Evolutionary conservation across 1,140 invertebrate genomes (phyloP).

Genomic region (Chymomyza costata): DNA sequence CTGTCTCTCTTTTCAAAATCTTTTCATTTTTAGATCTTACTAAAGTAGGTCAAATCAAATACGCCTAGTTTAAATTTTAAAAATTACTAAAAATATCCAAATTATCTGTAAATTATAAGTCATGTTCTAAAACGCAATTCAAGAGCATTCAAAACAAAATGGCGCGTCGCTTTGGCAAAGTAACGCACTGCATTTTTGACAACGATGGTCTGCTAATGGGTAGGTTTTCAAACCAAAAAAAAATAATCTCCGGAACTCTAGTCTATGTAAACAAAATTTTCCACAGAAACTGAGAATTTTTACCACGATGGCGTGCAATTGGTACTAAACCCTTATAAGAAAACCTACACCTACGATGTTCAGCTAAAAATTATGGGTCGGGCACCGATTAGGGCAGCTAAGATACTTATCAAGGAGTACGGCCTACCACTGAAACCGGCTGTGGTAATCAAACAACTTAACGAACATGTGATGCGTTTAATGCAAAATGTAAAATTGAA

Average conservation of each 20-base stretch:
- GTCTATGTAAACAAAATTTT: neutral
- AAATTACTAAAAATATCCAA: conserved; percentile 1
- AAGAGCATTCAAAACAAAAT: neutral
- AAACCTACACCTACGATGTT: conserved; percentile 9
- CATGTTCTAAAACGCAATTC: conserved; percentile 1
- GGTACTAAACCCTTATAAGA: conserved; percentile 9
- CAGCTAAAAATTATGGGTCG: conserved; percentile 23
- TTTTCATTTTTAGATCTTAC: too few relatives aligned
- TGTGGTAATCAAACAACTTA: neutral
- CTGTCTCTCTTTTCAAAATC: too few relatives aligned
- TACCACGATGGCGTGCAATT: conserved; percentile 4
- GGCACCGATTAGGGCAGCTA: neutral
- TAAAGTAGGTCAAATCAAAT: too few relatives aligned
- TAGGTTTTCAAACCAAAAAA: neutral
- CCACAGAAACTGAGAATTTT: conserved; percentile 30
- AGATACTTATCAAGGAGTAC: neutral
- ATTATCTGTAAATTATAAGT: neutral
- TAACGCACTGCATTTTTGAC: conserved; percentile 50
- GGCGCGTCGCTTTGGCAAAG: conserved; percentile 1
- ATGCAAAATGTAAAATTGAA: conserved; percentile 17
- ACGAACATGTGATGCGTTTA: neutral
- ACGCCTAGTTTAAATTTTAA: too few relatives aligned
- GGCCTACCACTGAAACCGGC: conserved; percentile 15
- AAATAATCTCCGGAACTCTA: too few relatives aligned
- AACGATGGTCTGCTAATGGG: conserved; percentile 51